phyloP scores from a whole-genome alignment of 1,140 invertebrate genomes.

The Drosophila sechellia region DNA sequence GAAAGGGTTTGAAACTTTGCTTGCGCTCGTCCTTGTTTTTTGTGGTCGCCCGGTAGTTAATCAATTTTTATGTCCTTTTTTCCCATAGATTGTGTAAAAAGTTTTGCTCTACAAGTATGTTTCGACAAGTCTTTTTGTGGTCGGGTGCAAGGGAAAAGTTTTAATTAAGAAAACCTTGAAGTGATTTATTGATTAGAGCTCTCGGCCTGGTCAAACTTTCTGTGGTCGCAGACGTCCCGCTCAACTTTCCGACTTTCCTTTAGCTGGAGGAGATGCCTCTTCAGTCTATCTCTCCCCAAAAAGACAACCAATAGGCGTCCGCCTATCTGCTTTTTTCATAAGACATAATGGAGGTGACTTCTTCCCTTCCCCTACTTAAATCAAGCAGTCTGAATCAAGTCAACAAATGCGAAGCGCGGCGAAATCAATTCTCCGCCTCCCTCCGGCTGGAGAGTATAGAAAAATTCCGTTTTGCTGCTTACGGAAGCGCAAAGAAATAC shows the following conservation, averaged over 20 bases:
- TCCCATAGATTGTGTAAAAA: constrained; percentile 44
- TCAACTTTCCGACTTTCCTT: not conserved
- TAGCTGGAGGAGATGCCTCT: constrained; percentile 1
- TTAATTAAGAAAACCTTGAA: constrained; percentile 85
- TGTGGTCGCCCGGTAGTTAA: constrained; percentile 76
- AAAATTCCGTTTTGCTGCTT: constrained; percentile 67
- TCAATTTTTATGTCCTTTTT: constrained; percentile 72
- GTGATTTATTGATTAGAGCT: constrained; percentile 84
- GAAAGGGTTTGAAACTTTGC: constrained; percentile 58
- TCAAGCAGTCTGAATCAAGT: constrained; percentile 21
- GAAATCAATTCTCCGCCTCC: constrained; percentile 57
- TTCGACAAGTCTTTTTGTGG: constrained; percentile 60
- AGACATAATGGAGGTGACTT: not conserved
- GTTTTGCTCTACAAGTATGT: constrained; percentile 45
- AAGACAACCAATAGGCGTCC: constrained; percentile 7
- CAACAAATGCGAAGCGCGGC: constrained; percentile 75
- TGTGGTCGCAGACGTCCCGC: constrained; percentile 23
- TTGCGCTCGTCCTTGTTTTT: constrained; percentile 39
- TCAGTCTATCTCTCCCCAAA: not conserved
- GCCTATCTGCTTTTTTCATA: not conserved
- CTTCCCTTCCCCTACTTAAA: constrained; percentile 33
- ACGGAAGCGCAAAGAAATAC: constrained; percentile 81
- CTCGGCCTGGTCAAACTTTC: constrained; percentile 49
- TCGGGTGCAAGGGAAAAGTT: constrained; percentile 71
- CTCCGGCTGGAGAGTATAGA: constrained; percentile 21